Evolutionary conservation across 2,888 invertebrate species (phyloP).

Genomic region (Leptinotarsa rubiginosa): DNA sequence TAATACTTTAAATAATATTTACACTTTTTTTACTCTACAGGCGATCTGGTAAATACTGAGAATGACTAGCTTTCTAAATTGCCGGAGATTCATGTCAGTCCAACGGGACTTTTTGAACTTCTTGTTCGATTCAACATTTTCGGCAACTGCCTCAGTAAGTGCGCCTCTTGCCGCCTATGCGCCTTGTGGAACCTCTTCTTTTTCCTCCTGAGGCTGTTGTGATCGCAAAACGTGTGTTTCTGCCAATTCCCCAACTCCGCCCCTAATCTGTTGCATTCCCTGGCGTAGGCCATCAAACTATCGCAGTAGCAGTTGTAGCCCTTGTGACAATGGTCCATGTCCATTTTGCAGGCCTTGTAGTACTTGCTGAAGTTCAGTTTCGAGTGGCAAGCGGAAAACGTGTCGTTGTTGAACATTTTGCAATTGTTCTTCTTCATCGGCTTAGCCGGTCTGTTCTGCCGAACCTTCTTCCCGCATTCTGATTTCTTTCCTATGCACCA

Average conservation of each 20-base stretch:
- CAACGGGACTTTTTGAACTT: constrained; percentile 31
- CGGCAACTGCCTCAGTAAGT: constrained; percentile 33
- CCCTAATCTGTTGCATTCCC: constrained; percentile 85
- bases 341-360: constrained; percentile 84
- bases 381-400: constrained; percentile 82
- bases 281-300: constrained; percentile 88
- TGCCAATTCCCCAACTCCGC: constrained; percentile 81
- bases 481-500: constrained; percentile 83
- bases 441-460: constrained; percentile 27
- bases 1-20: constrained; percentile 50
- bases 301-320: constrained; percentile 87
- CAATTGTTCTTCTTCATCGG: constrained; percentile 50
- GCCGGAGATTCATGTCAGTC: constrained; percentile 29
- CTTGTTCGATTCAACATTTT: constrained; percentile 40
- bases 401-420: constrained; percentile 61
- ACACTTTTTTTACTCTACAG: constrained; percentile 39
- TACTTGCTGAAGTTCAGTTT: constrained; percentile 85
- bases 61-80: constrained; percentile 59
- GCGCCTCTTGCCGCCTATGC: constrained; percentile 28
- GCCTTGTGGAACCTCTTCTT: constrained; percentile 29
- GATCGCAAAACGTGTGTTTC: constrained; percentile 60
- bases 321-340: constrained; percentile 82
- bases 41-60: constrained; percentile 58
- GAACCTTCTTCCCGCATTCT: constrained; percentile 53
- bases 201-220: constrained; percentile 27